Conservation (phyloP, 2,113 vertebrate genomes). For the Corythaeola cristata region DNA sequence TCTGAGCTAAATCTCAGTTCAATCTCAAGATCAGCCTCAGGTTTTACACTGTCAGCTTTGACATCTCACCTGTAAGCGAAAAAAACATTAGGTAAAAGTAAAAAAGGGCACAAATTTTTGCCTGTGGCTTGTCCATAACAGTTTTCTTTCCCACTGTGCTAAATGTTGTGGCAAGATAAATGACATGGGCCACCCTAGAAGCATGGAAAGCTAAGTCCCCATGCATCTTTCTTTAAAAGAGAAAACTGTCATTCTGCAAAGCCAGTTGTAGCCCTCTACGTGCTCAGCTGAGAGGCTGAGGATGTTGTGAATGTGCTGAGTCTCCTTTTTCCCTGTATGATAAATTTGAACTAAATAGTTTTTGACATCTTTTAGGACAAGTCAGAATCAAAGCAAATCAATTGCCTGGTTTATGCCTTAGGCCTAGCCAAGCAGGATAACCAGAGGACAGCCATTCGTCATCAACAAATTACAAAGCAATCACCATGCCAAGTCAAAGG, state of each 20-base stretch:
- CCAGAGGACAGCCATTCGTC: conserved; percentile 63
- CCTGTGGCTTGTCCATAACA: neutral
- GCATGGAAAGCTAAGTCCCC: neutral
- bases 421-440: conserved; percentile 35
- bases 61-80: neutral
- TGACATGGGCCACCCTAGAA: fast-evolving
- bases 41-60: neutral
- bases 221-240: neutral
- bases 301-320: neutral
- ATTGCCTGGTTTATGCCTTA: neutral
- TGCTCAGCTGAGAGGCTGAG: neutral
- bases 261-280: neutral
- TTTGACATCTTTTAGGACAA: conserved; percentile 47
- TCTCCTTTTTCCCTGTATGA: neutral
- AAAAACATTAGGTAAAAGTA: neutral
- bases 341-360: neutral
- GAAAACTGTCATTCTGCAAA: neutral
- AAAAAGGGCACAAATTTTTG: neutral
- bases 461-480: conserved; percentile 66
- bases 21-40: neutral
- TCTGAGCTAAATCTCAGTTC: neutral
- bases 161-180: neutral
- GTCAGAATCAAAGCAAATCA: conserved; percentile 37
- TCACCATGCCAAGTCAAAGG: conserved; percentile 60
- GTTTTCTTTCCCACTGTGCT: neutral